Conservation (phyloP, 2,888 invertebrate genomes). For the Scrobipalpa atriplicella region DNA sequence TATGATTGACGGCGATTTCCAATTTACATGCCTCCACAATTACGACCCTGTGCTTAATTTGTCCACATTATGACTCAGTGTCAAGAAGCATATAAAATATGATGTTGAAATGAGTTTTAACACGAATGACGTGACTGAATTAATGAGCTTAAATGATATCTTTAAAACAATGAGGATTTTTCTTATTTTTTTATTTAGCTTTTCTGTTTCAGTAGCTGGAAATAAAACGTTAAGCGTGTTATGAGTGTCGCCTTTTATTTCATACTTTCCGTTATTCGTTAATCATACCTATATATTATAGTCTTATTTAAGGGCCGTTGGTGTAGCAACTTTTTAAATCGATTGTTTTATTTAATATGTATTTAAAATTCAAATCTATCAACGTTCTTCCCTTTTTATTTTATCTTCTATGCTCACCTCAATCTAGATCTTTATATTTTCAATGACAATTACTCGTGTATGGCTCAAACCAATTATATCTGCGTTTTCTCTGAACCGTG, state of each 20-base stretch:
- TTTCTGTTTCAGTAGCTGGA: too few relatives aligned
- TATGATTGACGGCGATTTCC: conserved; percentile 30
- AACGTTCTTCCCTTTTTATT: neutral
- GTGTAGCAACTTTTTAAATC: too few relatives aligned
- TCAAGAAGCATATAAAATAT: conserved; percentile 24
- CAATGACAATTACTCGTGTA: conserved; percentile 12
- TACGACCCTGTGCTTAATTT: conserved; percentile 47
- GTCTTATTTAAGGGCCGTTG: too few relatives aligned
- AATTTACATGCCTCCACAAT: conserved; percentile 37
- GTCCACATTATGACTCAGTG: conserved; percentile 32
- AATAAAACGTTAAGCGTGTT: too few relatives aligned
- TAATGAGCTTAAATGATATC: neutral
- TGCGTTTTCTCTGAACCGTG: conserved; percentile 31
- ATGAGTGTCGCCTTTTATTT: too few relatives aligned
- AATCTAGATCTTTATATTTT: conserved; percentile 6
- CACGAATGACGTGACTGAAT: neutral
- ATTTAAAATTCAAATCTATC: neutral
- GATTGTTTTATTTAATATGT: too few relatives aligned
- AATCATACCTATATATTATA: too few relatives aligned
- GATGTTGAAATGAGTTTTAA: conserved; percentile 14
- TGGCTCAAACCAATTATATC: conserved; percentile 33
- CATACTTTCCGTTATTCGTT: too few relatives aligned
- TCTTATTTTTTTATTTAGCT: neutral
- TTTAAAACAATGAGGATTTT: neutral
- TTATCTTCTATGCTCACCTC: neutral